Evolutionary conservation across 2,888 invertebrate species (phyloP).

Genomic region (Drosophila quasianomalipes): DNA sequence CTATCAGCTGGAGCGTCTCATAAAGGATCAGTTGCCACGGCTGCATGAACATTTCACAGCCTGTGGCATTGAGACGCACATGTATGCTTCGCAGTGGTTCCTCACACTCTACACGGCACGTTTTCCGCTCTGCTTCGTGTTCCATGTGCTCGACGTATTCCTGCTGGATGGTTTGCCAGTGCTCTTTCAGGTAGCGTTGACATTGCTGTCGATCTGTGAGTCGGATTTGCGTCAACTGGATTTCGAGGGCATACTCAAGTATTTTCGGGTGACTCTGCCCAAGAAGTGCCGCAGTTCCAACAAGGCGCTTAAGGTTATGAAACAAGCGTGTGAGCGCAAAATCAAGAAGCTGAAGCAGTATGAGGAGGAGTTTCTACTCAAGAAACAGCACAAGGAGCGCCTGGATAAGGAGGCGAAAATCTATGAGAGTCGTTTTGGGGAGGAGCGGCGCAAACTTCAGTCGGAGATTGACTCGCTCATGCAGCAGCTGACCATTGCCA

Average conservation of each 20-base stretch:
- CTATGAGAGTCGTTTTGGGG: slow-evolving; percentile 88
- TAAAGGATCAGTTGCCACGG: slow-evolving; percentile 93
- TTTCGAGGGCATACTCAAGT: slow-evolving; percentile 99
- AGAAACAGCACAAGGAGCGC: slow-evolving; percentile 90
- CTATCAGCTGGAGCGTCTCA: slow-evolving; percentile 96
- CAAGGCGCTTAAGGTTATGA: slow-evolving; percentile 94
- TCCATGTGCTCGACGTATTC: slow-evolving; percentile 98
- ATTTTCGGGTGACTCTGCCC: slow-evolving; percentile 98
- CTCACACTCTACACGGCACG: slow-evolving; percentile 99
- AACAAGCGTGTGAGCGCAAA: slow-evolving; percentile 95
- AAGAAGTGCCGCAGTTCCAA: slow-evolving; percentile 98
- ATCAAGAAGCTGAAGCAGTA: slow-evolving; percentile 97
- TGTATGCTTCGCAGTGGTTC: slow-evolving; percentile 99
- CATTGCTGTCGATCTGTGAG: slow-evolving; percentile 95
- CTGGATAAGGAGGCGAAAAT: slow-evolving; percentile 89
- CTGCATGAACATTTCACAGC: slow-evolving; percentile 92
- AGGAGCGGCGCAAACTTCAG: slow-evolving; percentile 86
- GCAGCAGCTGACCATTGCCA: slow-evolving; percentile 91
- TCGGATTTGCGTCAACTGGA: slow-evolving; percentile 96
- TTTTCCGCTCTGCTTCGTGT: slow-evolving; percentile 98
- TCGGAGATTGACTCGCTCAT: slow-evolving; percentile 88
- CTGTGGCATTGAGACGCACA: slow-evolving; percentile 97
- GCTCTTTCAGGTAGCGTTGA: slow-evolving; percentile 97
- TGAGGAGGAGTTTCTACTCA: slow-evolving; percentile 93
- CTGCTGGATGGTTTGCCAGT: slow-evolving; percentile 97